Base-by-base conservation (phyloP, 2,888 invertebrate genomes). In the Coelopa pilipes region DNA sequence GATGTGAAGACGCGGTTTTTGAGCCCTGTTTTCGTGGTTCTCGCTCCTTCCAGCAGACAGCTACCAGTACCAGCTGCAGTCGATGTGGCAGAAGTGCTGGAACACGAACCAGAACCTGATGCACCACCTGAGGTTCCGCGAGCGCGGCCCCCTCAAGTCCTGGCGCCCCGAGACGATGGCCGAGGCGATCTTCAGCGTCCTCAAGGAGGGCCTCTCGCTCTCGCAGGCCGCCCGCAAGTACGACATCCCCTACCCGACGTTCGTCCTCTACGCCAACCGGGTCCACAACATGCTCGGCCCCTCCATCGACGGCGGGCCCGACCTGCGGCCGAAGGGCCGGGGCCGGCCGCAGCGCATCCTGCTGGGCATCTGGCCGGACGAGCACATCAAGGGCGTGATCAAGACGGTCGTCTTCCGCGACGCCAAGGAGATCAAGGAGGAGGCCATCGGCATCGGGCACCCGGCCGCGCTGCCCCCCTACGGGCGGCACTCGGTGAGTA, bases 21-120 rank as follows among this genome's bases (percentile, higher is more conserved):
- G 24, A 13, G 19, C n/a, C 15, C 53, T 15, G 19, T 17, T 72
- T 57, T 67, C 46, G 15, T 12, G 24, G 19, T 59, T 63, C 24
- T 45, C 13, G 46, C 46, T 49, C 57, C 68, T 76, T 79, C 76
- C 79, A 85, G 85, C 93, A 93, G 96, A 96, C 91, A 96, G 95
- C 90, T 96, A 96, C 91, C 96, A 96, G 89, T 96, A 96, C 89
- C 96, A 96, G 88, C 89, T 96, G 87, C 96, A 96, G 88, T 95
- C 95, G 74, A 95, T 96, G 93, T 96, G 96, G 96, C 96, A 96
- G 89, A 96, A 96, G 88, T 96, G 96, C 88, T 96, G 96, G 96
- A 96, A 94, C 88, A 96, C 95, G 80, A 96, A 95, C 88, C 96
- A 96, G 88, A 94, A 94, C 83, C 90, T 96, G 83, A 95, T 96